Evolutionary conservation across 2,797 vertebrate genomes (phyloP), one percentile per base, ranked within the genome.

Genomic region (Poeciliopsis infans): DNA sequence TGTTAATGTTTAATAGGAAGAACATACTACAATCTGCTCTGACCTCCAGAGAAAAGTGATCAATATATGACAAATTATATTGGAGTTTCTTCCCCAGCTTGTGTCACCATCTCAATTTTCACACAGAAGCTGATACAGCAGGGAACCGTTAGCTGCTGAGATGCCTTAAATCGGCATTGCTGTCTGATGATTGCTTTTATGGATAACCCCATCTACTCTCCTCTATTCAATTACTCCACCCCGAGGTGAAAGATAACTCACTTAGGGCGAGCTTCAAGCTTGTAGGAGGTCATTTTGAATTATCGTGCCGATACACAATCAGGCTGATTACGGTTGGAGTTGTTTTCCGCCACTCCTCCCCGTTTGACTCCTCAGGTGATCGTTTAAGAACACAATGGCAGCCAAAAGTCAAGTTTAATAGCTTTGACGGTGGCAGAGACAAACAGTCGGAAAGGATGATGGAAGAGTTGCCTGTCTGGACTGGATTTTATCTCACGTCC

Each of bases 261-360:
- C 81, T 93, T 90, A 94, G 80, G 82, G 78, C 77, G 89, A 87
- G 25, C 83, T 90, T 71, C n/a, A 55, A 85, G 49, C 82, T 87
- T 90, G 90, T 89, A 85, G 77, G 87, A 94, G 93, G 94, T 94
- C 92, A 83, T 83, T 88, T 84, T 86, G 78, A 89, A 92, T 92
- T 87, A 81, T 81, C 45, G 11, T 82, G 93, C 87, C 94, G 92
- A 90, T 91, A 81, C 5, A 72, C 93, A 84, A 87, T 93, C 91
- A 90, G 85, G 72, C 76, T 87, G 88, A 94, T 95, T 92, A 90
- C 83, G 53, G 20, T 57, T 74, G 77, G 71, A 3, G 10, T 12
- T 68, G 12, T 39, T 53, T 28, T 83, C 90, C 88, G 84, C 82
- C 81, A 74, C 71, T 89, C 25, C 72, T 77, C 59, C 88, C 72